Conservation (phyloP, 2,113 vertebrate species). For the Mionectes macconnelli region DNA sequence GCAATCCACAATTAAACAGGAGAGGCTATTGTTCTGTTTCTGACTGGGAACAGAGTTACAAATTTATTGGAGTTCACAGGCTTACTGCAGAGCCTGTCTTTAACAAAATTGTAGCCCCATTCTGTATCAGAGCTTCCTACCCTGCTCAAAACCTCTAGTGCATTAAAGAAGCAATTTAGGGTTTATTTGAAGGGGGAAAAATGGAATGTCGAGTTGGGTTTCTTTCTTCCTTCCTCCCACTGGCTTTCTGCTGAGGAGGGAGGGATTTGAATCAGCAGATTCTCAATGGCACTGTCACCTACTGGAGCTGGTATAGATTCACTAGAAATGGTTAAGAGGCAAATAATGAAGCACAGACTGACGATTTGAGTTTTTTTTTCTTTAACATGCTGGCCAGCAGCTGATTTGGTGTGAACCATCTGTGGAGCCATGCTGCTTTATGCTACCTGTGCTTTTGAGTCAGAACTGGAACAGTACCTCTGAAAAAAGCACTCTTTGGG, state of each 20-base stretch:
- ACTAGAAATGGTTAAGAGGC: conserved; percentile 28
- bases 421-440: conserved; percentile 9
- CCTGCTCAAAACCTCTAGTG: conserved; percentile 34
- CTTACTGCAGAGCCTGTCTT: conserved; percentile 56
- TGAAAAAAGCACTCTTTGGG: not conserved
- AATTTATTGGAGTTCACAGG: conserved; percentile 56
- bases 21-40: conserved; percentile 58
- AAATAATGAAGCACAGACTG: conserved; percentile 57
- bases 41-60: conserved; percentile 57
- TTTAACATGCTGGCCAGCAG: conserved; percentile 14
- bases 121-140: conserved; percentile 58
- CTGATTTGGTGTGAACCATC: conserved; percentile 33
- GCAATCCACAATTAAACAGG: conserved; percentile 42
- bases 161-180: conserved; percentile 71
- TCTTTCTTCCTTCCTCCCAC: conserved; percentile 65
- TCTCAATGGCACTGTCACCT: conserved; percentile 44
- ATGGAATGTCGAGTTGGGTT: conserved; percentile 60
- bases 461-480: not conserved
- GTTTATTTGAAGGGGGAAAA: conserved; percentile 65
- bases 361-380: not conserved
- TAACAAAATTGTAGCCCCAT: conserved; percentile 50
- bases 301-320: conserved; percentile 33
- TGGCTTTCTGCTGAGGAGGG: conserved; percentile 54
- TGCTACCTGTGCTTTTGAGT: not conserved
- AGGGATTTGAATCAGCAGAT: conserved; percentile 64